Evolutionary conservation across 2,113 vertebrate genomes (phyloP), one percentile per base, ranked within the genome.

Genomic region (Lampris megalopsis): DNA sequence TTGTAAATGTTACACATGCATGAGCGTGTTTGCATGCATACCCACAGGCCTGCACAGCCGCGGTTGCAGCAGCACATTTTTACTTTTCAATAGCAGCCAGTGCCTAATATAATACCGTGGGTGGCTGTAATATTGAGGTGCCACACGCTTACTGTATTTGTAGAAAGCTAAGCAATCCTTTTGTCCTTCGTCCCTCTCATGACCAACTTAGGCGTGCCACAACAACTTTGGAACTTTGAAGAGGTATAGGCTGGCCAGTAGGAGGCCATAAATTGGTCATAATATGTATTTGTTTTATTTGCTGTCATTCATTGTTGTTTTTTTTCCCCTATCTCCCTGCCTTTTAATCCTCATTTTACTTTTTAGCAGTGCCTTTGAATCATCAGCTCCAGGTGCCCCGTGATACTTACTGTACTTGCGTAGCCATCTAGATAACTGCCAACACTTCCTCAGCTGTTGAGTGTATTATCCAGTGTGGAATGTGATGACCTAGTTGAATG

Each of bases 31-130:
- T 36, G 24, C 54, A 36, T 6, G 9, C 24, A 24, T 24, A 24
- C 86, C 80, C 54, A 81, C n/a, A 10, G 86, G 75, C 71, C 73
- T 68, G 53, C 53, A 61, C 64, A 73, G 60, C 71, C 67, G 71
- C 82, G 80, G 77, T 68, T 54, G 58, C 70, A 68, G 68, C 61
- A 35, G 63, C 65, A 7, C 45, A 9, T 61, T 66, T 57, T 57
- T 36, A 24, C 24, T 38, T 71, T 63, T 37, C 68, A 6, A 42
- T 13, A 35, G 37, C 58, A 40, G 63, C n/a, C 1, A 5, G 10
- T 49, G 42, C 59, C 63, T 70, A 40, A 65, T 42, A 62, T 41
- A 5, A 8, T 13, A 42, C 74, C 36, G 9, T 42, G 59, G 37
- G 35, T 68, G 42, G 37, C 5, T 1, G n/a, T 59, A 9, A 63